Evolutionary conservation across 2,797 vertebrate genomes (phyloP), one percentile per base, ranked within the genome.

Genomic region (Pseudomugil gertrudae): DNA sequence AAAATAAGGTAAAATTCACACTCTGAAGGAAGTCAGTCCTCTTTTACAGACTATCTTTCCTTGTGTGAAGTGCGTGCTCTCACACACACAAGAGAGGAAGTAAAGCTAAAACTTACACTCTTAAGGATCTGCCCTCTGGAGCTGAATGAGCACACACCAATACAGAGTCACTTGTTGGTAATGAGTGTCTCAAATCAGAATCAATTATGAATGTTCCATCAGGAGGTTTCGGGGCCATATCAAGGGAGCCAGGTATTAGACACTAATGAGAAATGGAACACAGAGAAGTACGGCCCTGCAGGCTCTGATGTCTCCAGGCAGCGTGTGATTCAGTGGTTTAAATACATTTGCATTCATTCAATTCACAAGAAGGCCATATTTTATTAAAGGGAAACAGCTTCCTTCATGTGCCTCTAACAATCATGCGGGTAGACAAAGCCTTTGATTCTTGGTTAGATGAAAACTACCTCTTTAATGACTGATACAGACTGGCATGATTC

Each of bases 191-290:
- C 76, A 71, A 83, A 92, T 90, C 87, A 82, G 85, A 93, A 93
- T 93, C 87, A 92, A 92, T 94, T 93, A 92, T 94, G 85, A 85
- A 92, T 91, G 87, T 83, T 90, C 84, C 79, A 84, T 84, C 83
- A 90, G 81, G 80, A 87, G 66, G 78, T 86, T 91, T 69, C 59
- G 74, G 85, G 81, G 87, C 83, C 74, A 83, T 81, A 84, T 87
- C 80, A 74, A 85, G 85, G 79, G 82, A 87, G 73, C 74, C 72
- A 89, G 86, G 83, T 83, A 87, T 84, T 87, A 80, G 86, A 82
- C 79, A 69, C 83, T 90, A 93, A 92, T 90, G 87, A 90, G 90
- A 87, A 88, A 84, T 86, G 83, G 85, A 89, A 89, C 84, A 83
- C 57, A 71, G 82, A 78, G 79, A 87, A 87, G 85, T 76, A 65